phyloP scores from a whole-genome alignment of 2,888 invertebrate genomes.

The Molorchus minor region DNA sequence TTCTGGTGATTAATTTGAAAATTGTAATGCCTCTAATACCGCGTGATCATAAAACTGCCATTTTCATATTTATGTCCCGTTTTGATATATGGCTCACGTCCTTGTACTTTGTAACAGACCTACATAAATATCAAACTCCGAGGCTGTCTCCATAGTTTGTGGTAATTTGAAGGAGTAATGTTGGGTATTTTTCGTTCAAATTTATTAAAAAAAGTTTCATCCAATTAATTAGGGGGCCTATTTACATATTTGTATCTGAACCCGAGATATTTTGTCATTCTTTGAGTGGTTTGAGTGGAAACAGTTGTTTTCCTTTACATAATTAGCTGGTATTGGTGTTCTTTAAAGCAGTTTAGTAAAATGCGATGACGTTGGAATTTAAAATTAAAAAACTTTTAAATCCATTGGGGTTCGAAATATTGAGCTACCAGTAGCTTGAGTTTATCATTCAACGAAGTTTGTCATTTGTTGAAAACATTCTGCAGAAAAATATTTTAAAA shows the following conservation, averaged over 20 bases:
- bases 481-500: too few species aligned
- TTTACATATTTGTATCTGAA: slow-evolving; percentile 15
- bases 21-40: slow-evolving; percentile 14
- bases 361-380: too few species aligned
- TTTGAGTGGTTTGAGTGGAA: too few species aligned
- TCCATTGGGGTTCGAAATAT: too few species aligned
- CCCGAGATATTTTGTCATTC: too few species aligned
- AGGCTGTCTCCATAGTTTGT: neutral
- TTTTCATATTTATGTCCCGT: slow-evolving; percentile 17
- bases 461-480: too few species aligned
- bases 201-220: slow-evolving; percentile 23
- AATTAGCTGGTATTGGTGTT: too few species aligned
- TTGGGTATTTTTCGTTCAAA: slow-evolving; percentile 7
- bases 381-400: too few species aligned
- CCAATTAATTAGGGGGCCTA: slow-evolving; percentile 14
- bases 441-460: too few species aligned
- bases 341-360: too few species aligned
- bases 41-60: slow-evolving; percentile 12
- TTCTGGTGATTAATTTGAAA: slow-evolving; percentile 17
- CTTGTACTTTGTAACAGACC: slow-evolving; percentile 8
- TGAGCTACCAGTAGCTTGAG: too few species aligned
- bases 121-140: slow-evolving; percentile 12
- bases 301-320: too few species aligned
- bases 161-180: neutral
- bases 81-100: slow-evolving; percentile 13